These are phyloP conservation scores for Lemur catta DNA, from an alignment of 2,797 vertebrate genomes.

Conservation along the genomic window DNA sequence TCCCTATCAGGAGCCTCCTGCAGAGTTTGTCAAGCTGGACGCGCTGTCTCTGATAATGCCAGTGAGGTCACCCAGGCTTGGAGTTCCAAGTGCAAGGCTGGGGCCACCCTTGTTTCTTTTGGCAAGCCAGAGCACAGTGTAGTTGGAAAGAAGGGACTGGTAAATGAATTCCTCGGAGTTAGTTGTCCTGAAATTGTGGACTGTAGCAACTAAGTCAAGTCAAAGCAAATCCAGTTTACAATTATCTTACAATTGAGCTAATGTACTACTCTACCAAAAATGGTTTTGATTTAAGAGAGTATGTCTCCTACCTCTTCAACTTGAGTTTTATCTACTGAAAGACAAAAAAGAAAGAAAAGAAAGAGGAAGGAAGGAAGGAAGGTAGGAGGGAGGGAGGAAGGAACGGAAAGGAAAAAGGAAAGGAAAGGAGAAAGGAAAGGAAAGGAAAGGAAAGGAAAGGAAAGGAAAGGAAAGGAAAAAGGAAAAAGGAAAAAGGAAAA, in stretches of 20 bases:
- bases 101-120: slow-evolving; percentile 35
- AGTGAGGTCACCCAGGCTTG: neutral
- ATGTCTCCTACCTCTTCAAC: neutral
- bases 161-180: neutral
- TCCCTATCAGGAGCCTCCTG: slow-evolving; percentile 27
- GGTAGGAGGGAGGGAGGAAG: no score
- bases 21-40: neutral
- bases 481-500: no score
- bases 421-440: no score
- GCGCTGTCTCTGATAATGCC: neutral
- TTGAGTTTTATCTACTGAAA: slow-evolving; percentile 17
- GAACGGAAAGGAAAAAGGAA: no score
- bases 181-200: neutral
- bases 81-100: neutral
- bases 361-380: no score
- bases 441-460: no score
- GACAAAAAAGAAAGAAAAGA: no score
- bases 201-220: neutral
- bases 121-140: neutral
- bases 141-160: neutral
- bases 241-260: neutral
- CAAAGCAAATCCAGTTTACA: neutral
- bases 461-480: no score
- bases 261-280: neutral
- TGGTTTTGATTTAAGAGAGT: neutral